These are phyloP conservation scores for Melitaea athalia DNA, from an alignment of 2,888 invertebrate genomes.

Conservation along the genomic window DNA sequence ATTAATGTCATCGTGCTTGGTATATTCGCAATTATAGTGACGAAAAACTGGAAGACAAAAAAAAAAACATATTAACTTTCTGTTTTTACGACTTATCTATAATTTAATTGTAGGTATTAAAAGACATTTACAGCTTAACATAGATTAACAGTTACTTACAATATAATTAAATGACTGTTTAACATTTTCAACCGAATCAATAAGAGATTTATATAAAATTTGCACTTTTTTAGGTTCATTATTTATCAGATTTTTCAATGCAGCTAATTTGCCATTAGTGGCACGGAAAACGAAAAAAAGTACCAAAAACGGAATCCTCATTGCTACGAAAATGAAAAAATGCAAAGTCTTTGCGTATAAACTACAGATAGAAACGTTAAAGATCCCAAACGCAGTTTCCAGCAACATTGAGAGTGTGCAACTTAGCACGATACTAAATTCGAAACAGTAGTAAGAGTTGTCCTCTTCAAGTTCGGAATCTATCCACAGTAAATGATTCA, in stretches of 20 bases:
- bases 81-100: too few species aligned
- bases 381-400: not conserved
- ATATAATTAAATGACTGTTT: conserved; percentile 10
- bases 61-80: too few species aligned
- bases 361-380: not conserved
- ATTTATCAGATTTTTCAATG: conserved; percentile 12
- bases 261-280: conserved; percentile 1
- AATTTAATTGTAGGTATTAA: not conserved
- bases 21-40: too few species aligned
- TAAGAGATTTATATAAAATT: conserved; percentile 15
- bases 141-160: conserved; percentile 10
- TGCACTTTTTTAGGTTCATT: conserved; percentile 1
- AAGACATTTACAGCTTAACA: not conserved
- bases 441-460: not conserved
- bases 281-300: not conserved
- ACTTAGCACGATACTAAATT: conserved; percentile 13
- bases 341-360: not conserved
- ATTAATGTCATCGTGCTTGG: too few species aligned
- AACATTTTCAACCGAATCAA: conserved; percentile 10
- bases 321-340: not conserved
- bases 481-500: not conserved
- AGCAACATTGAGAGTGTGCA: not conserved
- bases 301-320: not conserved
- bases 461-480: not conserved
- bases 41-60: too few species aligned